Conservation (phyloP, 2,888 invertebrate species). For the Tanypteryx hageni region DNA sequence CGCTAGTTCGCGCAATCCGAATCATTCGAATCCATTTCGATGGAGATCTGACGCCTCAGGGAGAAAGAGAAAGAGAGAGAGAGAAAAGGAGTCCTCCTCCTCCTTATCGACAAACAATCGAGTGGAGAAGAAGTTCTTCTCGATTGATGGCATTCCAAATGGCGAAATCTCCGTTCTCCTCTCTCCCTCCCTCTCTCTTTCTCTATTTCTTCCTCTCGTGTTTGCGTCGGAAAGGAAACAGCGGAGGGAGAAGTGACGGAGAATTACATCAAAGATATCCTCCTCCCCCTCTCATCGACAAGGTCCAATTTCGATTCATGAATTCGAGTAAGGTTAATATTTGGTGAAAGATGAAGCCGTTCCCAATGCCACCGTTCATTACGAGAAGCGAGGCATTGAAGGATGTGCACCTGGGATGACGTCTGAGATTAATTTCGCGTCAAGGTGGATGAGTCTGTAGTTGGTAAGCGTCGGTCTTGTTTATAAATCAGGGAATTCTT, state of each 20-base stretch:
- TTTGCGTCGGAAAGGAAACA: neutral
- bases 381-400: neutral
- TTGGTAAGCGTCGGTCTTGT: neutral
- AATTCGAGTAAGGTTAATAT: neutral
- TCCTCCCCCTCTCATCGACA: neutral
- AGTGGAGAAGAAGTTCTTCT: neutral
- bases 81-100: too few species aligned
- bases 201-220: neutral
- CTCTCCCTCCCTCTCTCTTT: neutral
- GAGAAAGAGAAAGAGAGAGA: neutral
- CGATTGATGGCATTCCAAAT: conserved; percentile 21
- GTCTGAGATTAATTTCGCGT: neutral
- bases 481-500: too few species aligned
- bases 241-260: neutral
- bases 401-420: neutral
- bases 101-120: conserved; percentile 29
- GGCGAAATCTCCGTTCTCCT: neutral
- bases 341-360: neutral
- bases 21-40: conserved; percentile 49
- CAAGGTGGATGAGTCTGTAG: neutral
- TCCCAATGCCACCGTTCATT: neutral
- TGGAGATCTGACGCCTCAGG: conserved; percentile 23
- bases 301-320: neutral
- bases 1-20: neutral
- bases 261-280: neutral